Base-by-base conservation (phyloP, 2,113 vertebrate genomes). In the Hucho hucho region DNA sequence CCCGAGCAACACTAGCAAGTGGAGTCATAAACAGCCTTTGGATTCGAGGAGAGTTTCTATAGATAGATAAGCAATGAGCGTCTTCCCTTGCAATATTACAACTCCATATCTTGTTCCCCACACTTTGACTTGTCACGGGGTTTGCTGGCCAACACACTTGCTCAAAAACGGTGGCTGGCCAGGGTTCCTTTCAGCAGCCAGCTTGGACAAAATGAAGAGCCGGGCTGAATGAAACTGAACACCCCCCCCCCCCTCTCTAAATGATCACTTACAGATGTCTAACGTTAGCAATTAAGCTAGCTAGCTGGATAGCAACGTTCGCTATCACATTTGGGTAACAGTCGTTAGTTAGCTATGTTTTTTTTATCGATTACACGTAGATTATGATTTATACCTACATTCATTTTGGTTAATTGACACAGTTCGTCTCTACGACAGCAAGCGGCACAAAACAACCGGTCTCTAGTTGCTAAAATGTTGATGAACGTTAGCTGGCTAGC, bases 211-310 rank as follows among this genome's bases (percentile, higher is more conserved):
- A 7, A 37, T 32, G 28, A 67, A 28, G 20, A 22, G 37, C 22
- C 25, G 22, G 46, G 22, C 46, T 72, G 7, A 22, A 37, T 72
- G 59, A 70, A 79, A 73, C 70, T 75, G 65, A 74, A 81, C 70
- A 84, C 80, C 83, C 83, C 77, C 77, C 80, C 63, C 75, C 76
- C 64, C 65, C 29, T 67, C 65, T 72, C 74, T 20, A 80, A 80
- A 84, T 92, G 88, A 92, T 92, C 87, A 88, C 88, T 93, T 90
- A 89, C 93, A 94, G 92, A 93, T 93, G 92, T 92, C 83, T 77
- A 56, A 77, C 73, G 22, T 20, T 65, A 65, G 65, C 65, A 67
- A 20, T 3, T 67, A 20, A 84, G 76, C 81, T 59, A 69, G 85
- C 83, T 84, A 85, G 84, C 85, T 72, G 83, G 83, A 87, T 90